These are phyloP conservation scores for Betta splendens DNA, from an alignment of 2,797 vertebrate genomes.

Conservation along the genomic window DNA sequence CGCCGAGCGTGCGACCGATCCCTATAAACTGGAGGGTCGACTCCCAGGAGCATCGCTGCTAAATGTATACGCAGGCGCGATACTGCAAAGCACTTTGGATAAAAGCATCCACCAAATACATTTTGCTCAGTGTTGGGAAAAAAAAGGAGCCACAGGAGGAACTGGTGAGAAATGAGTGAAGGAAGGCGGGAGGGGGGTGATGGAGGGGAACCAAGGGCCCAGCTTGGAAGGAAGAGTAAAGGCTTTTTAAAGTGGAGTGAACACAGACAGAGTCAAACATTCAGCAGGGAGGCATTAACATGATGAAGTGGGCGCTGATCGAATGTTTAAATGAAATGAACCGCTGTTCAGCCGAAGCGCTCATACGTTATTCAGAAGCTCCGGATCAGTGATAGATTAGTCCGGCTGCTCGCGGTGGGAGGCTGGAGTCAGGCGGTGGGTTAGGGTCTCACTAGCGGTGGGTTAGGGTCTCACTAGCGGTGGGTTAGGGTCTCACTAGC, in stretches of 20 bases:
- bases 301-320: constrained; percentile 26
- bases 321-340: constrained; percentile 38
- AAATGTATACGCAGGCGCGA: constrained; percentile 43
- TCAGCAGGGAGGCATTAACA: constrained; percentile 23
- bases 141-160: constrained; percentile 35
- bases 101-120: constrained; percentile 61
- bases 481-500: no score
- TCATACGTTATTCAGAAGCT: constrained; percentile 19
- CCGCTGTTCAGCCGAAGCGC: constrained; percentile 25
- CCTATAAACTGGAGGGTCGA: constrained; percentile 24
- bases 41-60: constrained; percentile 33
- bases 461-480: no score
- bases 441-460: constrained; percentile 3
- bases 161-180: constrained; percentile 27
- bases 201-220: constrained; percentile 44
- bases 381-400: constrained; percentile 10
- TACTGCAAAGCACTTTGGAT: constrained; percentile 52
- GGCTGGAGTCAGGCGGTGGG: neutral
- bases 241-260: constrained; percentile 41
- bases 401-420: neutral
- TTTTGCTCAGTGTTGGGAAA: constrained; percentile 43
- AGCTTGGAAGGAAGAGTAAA: constrained; percentile 40
- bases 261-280: constrained; percentile 22
- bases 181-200: constrained; percentile 34
- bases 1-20: constrained; percentile 7